Conservation (phyloP, 2,888 invertebrate species). For the Meta bourneti region DNA sequence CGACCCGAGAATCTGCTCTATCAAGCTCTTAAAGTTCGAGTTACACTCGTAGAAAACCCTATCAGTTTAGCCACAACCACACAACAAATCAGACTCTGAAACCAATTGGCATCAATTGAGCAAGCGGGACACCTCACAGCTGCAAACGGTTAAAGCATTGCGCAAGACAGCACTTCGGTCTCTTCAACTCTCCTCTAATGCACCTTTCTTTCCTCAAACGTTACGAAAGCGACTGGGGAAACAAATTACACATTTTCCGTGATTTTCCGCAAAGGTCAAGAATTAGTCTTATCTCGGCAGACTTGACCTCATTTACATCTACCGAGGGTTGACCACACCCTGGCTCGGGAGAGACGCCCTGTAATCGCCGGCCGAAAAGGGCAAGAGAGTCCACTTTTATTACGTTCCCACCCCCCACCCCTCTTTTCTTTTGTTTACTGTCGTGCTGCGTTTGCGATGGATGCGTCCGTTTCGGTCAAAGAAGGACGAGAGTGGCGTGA, state of each 20-base stretch:
- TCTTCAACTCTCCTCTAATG: not conserved
- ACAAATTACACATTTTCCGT: not conserved
- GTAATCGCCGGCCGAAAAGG: slow-evolving; percentile 14
- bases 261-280: slow-evolving; percentile 64
- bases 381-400: slow-evolving; percentile 15
- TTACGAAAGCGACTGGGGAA: not conserved
- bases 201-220: not conserved
- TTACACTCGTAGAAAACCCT: not conserved
- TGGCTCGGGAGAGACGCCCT: slow-evolving; percentile 27
- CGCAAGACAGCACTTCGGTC: not conserved
- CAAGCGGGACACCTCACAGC: too few relatives aligned
- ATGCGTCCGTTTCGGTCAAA: slow-evolving; percentile 31
- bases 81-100: not conserved
- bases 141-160: too few relatives aligned
- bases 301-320: slow-evolving; percentile 71
- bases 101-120: not conserved
- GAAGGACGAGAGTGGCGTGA: slow-evolving; percentile 15
- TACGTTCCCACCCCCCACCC: not conserved
- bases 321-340: slow-evolving; percentile 60
- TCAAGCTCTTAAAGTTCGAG: not conserved
- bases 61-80: not conserved
- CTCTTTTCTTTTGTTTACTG: not conserved
- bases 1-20: too few relatives aligned
- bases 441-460: slow-evolving; percentile 8
- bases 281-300: slow-evolving; percentile 28